Percentiles rank a stretch among this genome's conserved stretches.
Conservation (phyloP, 2,888 invertebrate species). For the Nudaria mundana region DNA sequence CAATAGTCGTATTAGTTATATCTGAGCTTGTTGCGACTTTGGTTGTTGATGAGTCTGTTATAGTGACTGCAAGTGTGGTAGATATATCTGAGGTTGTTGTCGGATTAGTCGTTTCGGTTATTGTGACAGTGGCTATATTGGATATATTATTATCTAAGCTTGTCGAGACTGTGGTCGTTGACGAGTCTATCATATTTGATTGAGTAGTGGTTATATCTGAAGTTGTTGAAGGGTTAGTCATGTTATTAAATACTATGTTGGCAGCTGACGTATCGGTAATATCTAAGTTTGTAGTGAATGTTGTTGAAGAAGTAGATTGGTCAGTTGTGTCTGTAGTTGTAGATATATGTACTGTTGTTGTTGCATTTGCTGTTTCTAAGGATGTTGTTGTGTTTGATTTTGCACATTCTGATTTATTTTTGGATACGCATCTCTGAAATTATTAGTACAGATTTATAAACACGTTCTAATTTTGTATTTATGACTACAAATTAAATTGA, state of each 20-base stretch:
- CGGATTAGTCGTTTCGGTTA: background rate
- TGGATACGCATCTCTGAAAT: conserved; percentile 1
- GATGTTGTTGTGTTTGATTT: background rate
- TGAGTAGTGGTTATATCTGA: background rate
- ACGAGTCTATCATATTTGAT: background rate
- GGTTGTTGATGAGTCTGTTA: background rate
- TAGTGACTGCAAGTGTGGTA: background rate
- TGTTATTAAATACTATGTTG: too few relatives aligned
- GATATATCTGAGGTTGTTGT: background rate
- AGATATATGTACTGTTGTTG: too few relatives aligned
- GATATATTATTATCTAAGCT: background rate
- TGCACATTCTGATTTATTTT: background rate
- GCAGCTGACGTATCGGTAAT: background rate
- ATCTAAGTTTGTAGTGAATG: background rate
- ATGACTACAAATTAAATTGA: too few relatives aligned
- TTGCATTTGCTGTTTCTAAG: background rate
- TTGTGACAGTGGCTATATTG: background rate
- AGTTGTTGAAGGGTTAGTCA: too few relatives aligned
- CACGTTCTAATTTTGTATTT: background rate
- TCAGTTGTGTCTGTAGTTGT: background rate
- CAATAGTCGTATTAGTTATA: background rate
- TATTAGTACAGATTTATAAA: background rate
- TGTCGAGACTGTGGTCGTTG: too few relatives aligned
- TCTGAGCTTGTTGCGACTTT: background rate
- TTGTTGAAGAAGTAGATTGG: background rate